A percentile compares a stretch with the other conserved stretches of the same genome.
phyloP scores from a whole-genome alignment of 2,888 invertebrate species.

The Therioaphis trifolii region DNA sequence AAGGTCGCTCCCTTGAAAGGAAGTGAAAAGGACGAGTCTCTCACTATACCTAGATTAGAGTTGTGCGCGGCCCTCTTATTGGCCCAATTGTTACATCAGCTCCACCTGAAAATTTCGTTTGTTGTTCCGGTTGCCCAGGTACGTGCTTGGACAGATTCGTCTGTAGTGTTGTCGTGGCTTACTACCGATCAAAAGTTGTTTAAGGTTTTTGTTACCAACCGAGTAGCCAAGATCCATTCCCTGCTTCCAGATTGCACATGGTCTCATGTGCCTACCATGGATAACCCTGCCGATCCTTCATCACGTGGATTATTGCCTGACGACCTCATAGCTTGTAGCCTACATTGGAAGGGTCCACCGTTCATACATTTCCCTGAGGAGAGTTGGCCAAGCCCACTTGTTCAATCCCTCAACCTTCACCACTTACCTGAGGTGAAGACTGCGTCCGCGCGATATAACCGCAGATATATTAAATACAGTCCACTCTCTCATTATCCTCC shows the following conservation, averaged over 20 bases:
- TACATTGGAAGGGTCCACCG: too few relatives aligned
- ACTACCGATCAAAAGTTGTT: not conserved
- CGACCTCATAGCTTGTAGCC: too few relatives aligned
- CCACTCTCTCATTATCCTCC: too few relatives aligned
- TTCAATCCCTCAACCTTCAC: too few relatives aligned
- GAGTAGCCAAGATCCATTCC: not conserved
- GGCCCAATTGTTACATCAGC: conserved; percentile 11
- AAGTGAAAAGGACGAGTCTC: not conserved
- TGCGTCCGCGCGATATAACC: too few relatives aligned
- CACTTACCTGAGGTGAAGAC: too few relatives aligned
- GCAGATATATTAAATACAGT: too few relatives aligned
- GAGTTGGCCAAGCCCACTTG: too few relatives aligned
- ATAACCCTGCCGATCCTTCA: too few relatives aligned
- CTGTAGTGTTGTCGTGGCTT: not conserved
- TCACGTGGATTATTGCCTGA: too few relatives aligned
- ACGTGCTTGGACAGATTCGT: not conserved
- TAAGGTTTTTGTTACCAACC: not conserved
- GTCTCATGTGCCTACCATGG: too few relatives aligned
- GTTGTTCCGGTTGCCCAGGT: not conserved
- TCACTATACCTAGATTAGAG: conserved; percentile 66
- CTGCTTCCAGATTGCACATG: not conserved
- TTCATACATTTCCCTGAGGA: too few relatives aligned
- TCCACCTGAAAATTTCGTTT: not conserved
- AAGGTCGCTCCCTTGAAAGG: conserved; percentile 66
- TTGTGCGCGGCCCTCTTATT: conserved; percentile 66